Evolutionary conservation across 2,888 invertebrate species (phyloP).

Genomic region (Nomada fucata): DNA sequence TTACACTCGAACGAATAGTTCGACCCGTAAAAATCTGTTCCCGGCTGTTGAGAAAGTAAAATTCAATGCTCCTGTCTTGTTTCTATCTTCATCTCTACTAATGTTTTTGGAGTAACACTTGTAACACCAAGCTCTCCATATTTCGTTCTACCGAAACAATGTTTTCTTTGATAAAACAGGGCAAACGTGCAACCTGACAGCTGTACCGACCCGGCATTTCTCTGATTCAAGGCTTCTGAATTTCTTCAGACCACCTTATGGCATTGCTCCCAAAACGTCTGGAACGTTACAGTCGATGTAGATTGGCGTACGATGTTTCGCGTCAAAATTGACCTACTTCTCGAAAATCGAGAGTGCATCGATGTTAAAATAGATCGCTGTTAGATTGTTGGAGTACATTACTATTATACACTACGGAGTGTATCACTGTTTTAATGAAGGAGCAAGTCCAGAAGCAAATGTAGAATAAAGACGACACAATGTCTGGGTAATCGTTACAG

Average conservation of each 20-base stretch:
- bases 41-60: background rate
- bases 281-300: constrained; percentile 12
- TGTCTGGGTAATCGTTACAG: constrained; percentile 3
- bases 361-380: background rate
- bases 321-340: constrained; percentile 31
- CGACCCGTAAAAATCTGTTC: constrained; percentile 1
- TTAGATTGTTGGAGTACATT: too few relatives aligned
- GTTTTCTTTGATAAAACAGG: constrained; percentile 28
- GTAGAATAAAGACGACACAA: background rate
- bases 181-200: background rate
- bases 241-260: background rate
- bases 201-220: background rate
- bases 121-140: background rate
- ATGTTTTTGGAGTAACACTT: background rate
- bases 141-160: constrained; percentile 1
- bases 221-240: constrained; percentile 16
- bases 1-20: background rate
- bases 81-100: background rate
- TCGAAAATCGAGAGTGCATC: background rate
- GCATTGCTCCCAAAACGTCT: constrained; percentile 28
- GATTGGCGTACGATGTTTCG: constrained; percentile 19
- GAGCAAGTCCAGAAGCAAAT: too few relatives aligned
- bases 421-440: background rate
- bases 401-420: too few relatives aligned
- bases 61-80: background rate